Evolutionary conservation across 2,888 invertebrate genomes (phyloP).

Genomic region (Dendrolimus houi): DNA sequence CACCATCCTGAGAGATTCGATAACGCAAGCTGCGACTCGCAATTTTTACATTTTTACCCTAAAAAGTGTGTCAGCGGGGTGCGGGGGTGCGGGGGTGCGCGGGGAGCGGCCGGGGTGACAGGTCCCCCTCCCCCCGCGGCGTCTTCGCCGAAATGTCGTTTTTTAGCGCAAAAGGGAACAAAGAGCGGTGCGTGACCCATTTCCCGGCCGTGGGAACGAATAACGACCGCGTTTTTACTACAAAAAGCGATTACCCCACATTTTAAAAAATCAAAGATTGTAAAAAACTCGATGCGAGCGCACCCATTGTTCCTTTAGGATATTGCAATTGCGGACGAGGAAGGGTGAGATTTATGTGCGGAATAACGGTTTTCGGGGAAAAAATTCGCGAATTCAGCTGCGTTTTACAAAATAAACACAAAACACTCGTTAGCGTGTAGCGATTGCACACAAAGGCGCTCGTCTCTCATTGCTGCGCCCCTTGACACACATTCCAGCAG

Average conservation of each 20-base stretch:
- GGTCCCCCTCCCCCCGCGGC: constrained; percentile 32
- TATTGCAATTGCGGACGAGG: constrained; percentile 61
- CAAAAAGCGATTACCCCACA: constrained; percentile 76
- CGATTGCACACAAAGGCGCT: constrained; percentile 3
- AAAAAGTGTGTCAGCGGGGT: constrained; percentile 69
- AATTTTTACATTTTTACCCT: constrained; percentile 66
- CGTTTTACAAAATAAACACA: constrained; percentile 23
- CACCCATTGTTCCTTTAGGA: constrained; percentile 53
- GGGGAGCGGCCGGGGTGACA: constrained; percentile 44
- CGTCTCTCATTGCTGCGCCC: not conserved
- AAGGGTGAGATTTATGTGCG: constrained; percentile 72
- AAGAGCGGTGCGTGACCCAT: constrained; percentile 69
- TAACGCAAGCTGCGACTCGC: constrained; percentile 59
- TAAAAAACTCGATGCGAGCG: constrained; percentile 51
- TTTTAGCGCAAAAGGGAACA: constrained; percentile 63
- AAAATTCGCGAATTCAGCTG: constrained; percentile 61
- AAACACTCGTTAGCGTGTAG: constrained; percentile 22
- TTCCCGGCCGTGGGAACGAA: constrained; percentile 75
- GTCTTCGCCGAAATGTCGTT: constrained; percentile 54
- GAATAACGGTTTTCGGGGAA: constrained; percentile 69
- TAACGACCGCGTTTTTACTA: constrained; percentile 56
- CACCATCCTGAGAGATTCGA: constrained; percentile 56
- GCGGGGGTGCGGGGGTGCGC: constrained; percentile 18
- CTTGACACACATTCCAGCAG: constrained; percentile 1
- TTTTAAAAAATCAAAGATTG: constrained; percentile 52